Evolutionary conservation across 2,113 vertebrate genomes (phyloP), one percentile per base, ranked within the genome.

Genomic region (Acinonyx jubatus): DNA sequence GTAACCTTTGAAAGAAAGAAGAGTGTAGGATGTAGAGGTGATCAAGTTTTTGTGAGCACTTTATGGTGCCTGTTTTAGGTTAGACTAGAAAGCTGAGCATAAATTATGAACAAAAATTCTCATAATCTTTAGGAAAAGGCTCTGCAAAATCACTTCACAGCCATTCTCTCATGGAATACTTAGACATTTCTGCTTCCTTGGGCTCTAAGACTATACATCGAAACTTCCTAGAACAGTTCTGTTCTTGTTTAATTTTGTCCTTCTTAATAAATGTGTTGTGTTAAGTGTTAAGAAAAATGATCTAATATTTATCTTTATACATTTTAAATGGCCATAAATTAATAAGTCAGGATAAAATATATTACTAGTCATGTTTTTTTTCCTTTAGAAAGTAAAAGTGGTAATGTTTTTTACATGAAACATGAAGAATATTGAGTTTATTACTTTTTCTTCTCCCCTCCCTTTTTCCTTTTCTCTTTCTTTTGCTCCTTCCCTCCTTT

Each of bases 341-440:
- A 25, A 48, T 19, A 84, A 81, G 8, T 92, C 41, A 65, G 6
- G 25, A 41, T 87, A 65, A 91, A 81, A 93, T 90, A 83, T 69
- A 57, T 65, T 45, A 12, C 5, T 79, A 73, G 16, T 45, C 23
- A 7, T 65, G 8, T 80, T 33, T 74, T 97, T 94, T 96, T 92
- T 81, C 80, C 27, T 63, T 97, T 86, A 86, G 11, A 94, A 96
- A 74, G 48, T 11, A 52, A 91, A 89, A 89, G 21, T 74, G 31
- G 25, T 65, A 48, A 71, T 79, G 7, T 55, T 74, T 82, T 91
- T 84, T 27, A 41, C 33, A 79, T 81, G 25, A 10, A 71, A 63
- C 9, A 50, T 29, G 11, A 76, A 15, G 15, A 92, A 38, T 88
- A 73, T 63, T 80, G 16, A 68, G 13, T 76, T 45, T 41, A 71